Evolutionary conservation across 2,797 vertebrate species (phyloP).

Genomic region (Macropus fuliginosus): DNA sequence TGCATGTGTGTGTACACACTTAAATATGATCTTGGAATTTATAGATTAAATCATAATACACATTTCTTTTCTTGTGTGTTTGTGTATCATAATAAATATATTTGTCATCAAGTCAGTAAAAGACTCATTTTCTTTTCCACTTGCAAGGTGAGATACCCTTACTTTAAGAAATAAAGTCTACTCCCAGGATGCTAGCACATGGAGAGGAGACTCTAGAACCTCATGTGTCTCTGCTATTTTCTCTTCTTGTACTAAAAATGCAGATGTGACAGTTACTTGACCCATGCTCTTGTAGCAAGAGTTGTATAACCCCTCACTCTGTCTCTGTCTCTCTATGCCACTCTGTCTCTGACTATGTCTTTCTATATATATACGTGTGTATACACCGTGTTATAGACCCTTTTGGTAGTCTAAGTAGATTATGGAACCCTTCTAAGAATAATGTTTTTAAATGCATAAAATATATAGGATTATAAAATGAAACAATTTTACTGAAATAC

Average conservation of each 20-base stretch:
- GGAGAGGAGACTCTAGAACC: background rate
- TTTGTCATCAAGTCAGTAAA: background rate
- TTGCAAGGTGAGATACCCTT: background rate
- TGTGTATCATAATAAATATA: background rate
- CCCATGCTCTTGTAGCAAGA: too few relatives aligned
- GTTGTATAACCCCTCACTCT: too few relatives aligned
- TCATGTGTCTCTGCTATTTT: background rate
- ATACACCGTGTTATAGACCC: background rate
- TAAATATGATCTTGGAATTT: too few relatives aligned
- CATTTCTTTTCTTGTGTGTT: background rate
- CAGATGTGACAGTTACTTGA: background rate
- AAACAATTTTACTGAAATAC: background rate
- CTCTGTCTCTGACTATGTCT: too few relatives aligned
- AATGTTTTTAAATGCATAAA: background rate
- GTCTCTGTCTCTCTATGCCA: too few relatives aligned
- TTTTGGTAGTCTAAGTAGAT: background rate
- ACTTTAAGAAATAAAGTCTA: background rate
- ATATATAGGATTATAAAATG: background rate
- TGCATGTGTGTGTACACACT: too few relatives aligned
- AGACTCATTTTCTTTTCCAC: background rate
- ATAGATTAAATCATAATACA: too few relatives aligned
- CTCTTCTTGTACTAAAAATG: background rate
- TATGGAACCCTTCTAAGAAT: too few relatives aligned
- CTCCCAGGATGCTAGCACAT: background rate
- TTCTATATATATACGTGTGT: too few relatives aligned